Evolutionary conservation across 2,888 invertebrate species (phyloP).

Genomic region (Dinocampus coccinellae): DNA sequence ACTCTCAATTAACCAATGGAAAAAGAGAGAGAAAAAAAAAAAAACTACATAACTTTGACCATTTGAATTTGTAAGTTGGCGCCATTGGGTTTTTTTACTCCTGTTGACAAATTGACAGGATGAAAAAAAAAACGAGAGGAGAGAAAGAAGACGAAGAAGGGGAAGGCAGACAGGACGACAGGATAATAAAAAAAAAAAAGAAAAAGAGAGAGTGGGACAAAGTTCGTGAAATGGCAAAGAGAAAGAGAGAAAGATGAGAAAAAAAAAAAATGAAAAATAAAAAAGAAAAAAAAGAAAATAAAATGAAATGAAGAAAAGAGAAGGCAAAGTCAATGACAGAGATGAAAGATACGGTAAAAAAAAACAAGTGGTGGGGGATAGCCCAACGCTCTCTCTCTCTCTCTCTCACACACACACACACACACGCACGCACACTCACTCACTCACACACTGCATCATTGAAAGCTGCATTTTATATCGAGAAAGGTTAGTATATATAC

Average conservation of each 20-base stretch:
- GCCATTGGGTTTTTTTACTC: not conserved
- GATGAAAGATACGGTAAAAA: not conserved
- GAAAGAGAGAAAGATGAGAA: no score
- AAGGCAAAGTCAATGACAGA: not conserved
- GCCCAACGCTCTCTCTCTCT: no score
- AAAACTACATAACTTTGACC: no score
- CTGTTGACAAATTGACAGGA: not conserved
- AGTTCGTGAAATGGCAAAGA: not conserved
- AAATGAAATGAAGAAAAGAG: no score
- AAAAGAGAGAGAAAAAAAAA: no score
- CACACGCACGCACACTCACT: not conserved
- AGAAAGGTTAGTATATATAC: conserved; percentile 8
- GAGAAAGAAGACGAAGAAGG: not conserved
- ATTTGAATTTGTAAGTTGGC: not conserved
- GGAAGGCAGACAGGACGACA: not conserved
- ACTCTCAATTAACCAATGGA: no score
- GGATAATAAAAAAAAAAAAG: not conserved
- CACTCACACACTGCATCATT: not conserved
- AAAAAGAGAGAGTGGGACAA: not conserved
- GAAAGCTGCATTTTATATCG: not conserved
- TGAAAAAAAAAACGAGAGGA: not conserved
- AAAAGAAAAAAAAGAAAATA: no score
- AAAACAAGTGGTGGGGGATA: not conserved
- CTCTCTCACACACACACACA: not conserved
- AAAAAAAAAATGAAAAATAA: no score